Conservation (phyloP, 2,888 invertebrate species). For the Euzetes globulus region DNA sequence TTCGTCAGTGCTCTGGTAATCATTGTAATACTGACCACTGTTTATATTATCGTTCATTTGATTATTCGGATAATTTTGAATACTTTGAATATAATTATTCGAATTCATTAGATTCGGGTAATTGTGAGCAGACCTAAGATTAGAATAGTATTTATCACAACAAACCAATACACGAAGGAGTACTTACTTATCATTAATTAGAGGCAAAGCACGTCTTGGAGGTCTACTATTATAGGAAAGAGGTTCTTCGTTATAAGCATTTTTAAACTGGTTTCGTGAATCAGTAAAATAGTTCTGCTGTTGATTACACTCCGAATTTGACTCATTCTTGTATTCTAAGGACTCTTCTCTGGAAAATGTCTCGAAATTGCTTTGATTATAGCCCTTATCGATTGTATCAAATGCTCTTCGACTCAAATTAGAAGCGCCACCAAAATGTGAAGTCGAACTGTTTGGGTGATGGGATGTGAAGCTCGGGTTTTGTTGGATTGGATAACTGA, state of each 20-base stretch:
- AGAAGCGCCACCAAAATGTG: slow-evolving; percentile 71
- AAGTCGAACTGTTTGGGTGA: slow-evolving; percentile 82
- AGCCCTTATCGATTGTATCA: slow-evolving; percentile 32
- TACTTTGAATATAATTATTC: slow-evolving; percentile 17
- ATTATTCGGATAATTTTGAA: slow-evolving; percentile 10
- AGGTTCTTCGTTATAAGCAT: slow-evolving; percentile 29
- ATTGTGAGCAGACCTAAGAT: not conserved
- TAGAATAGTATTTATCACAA: no score
- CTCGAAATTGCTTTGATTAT: slow-evolving; percentile 30
- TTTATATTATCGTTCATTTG: not conserved
- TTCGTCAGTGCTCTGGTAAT: not conserved
- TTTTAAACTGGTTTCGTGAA: not conserved
- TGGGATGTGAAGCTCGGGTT: slow-evolving; percentile 46
- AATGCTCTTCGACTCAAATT: slow-evolving; percentile 48
- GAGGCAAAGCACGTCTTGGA: slow-evolving; percentile 12
- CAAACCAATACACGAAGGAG: not conserved
- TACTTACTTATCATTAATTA: slow-evolving; percentile 17
- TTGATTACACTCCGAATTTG: not conserved
- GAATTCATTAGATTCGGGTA: not conserved
- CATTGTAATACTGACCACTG: not conserved
- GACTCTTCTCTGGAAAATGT: slow-evolving; percentile 23
- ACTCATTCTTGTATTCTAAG: slow-evolving; percentile 26
- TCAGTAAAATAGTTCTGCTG: not conserved
- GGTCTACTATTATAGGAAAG: slow-evolving; percentile 38
- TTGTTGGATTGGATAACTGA: slow-evolving; percentile 83